Conservation (phyloP, 2,113 vertebrate species). For the Hemicordylus capensis region DNA sequence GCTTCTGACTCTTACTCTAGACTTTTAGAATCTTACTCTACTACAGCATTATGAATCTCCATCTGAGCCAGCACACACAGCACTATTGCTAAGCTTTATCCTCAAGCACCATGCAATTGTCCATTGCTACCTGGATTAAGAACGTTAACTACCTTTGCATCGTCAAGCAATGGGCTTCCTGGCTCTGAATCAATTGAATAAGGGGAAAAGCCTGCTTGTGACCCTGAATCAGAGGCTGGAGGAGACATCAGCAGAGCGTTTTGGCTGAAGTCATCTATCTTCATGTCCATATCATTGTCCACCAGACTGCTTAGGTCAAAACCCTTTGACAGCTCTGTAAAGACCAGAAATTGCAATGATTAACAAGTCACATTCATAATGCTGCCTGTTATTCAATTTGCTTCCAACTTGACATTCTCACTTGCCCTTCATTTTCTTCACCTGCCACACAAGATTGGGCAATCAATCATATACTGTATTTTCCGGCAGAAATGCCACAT, state of each 20-base stretch:
- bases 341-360: conserved; percentile 35
- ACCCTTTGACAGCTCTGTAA: conserved; percentile 80
- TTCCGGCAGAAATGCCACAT: too few species aligned
- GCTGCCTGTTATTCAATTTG: neutral
- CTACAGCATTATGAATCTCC: neutral
- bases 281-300: conserved; percentile 87
- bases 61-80: neutral
- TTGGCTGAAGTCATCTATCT: conserved; percentile 86
- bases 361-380: fast-evolving
- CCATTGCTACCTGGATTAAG: neutral
- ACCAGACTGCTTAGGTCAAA: conserved; percentile 82
- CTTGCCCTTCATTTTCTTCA: neutral
- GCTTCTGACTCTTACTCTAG: neutral
- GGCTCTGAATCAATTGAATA: conserved; percentile 97
- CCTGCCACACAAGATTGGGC: neutral
- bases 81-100: neutral
- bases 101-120: neutral
- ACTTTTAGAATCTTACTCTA: neutral
- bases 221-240: conserved; percentile 93
- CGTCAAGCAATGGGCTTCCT: conserved; percentile 91
- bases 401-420: neutral
- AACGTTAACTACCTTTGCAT: conserved; percentile 84
- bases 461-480: fast-evolving
- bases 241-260: conserved; percentile 93
- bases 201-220: conserved; percentile 91